Conservation (phyloP, 2,797 vertebrate genomes). For the Clamator glandarius region DNA sequence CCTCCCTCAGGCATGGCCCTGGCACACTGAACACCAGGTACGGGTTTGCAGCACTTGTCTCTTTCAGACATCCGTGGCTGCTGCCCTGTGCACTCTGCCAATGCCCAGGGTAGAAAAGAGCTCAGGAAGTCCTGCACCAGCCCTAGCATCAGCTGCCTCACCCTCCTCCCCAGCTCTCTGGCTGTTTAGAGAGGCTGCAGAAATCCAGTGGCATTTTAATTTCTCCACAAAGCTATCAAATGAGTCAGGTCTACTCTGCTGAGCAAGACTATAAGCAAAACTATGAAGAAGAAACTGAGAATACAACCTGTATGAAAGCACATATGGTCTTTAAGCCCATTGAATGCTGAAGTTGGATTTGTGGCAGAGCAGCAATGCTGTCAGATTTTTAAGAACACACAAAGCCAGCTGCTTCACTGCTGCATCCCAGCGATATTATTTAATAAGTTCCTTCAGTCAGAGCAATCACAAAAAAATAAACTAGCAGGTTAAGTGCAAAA, state of each 20-base stretch:
- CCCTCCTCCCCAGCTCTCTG: background rate
- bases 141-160: background rate
- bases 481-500: background rate
- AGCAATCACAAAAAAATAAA: slow-evolving; percentile 21
- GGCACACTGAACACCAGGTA: background rate
- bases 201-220: background rate
- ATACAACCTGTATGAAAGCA: background rate
- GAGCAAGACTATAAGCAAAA: background rate
- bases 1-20: background rate
- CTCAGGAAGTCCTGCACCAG: background rate
- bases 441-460: background rate
- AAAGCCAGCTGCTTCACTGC: background rate
- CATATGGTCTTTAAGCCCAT: background rate
- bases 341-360: background rate
- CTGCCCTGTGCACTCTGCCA: background rate
- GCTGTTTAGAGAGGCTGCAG: background rate
- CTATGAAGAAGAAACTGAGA: background rate
- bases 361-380: background rate
- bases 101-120: background rate
- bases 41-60: background rate
- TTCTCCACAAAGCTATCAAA: background rate
- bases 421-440: background rate
- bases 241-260: background rate
- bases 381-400: background rate
- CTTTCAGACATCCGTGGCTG: background rate